phyloP scores from a whole-genome alignment of 1,140 invertebrate genomes.

The Pseudomyrmex flavicornis region DNA sequence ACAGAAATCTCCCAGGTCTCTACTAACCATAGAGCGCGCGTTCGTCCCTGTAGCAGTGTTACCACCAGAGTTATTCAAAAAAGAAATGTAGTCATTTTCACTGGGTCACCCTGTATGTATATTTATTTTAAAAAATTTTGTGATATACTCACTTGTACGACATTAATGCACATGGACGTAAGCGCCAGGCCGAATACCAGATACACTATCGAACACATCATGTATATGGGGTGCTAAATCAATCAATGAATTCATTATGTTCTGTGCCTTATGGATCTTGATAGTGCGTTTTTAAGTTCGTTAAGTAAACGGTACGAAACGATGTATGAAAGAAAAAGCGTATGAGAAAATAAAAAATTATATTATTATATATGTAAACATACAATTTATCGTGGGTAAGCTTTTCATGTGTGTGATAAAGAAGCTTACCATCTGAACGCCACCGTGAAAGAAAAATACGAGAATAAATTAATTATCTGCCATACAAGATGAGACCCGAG shows the following conservation, averaged over 20 bases:
- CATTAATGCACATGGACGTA: conserved; percentile 98
- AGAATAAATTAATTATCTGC: conserved; percentile 62
- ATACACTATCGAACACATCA: conserved; percentile 97
- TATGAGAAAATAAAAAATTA: conserved; percentile 58
- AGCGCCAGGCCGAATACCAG: conserved; percentile 96
- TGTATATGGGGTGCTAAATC: conserved; percentile 92
- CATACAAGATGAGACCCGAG: conserved; percentile 8
- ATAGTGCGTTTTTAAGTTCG: conserved; percentile 17
- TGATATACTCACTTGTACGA: conserved; percentile 92
- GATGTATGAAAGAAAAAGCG: conserved; percentile 40
- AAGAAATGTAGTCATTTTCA: too few species aligned
- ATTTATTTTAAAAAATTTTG: background rate
- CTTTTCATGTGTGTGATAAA: conserved; percentile 34
- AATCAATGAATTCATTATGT: conserved; percentile 70
- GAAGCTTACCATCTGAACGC: conserved; percentile 82
- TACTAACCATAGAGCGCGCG: too few species aligned
- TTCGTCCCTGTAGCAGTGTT: too few species aligned
- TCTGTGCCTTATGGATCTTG: conserved; percentile 26
- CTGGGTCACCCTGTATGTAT: too few species aligned
- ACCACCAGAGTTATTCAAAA: too few species aligned
- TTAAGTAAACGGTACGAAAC: conserved; percentile 46
- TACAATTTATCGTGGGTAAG: conserved; percentile 1
- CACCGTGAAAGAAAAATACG: conserved; percentile 79
- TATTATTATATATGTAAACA: conserved; percentile 52
- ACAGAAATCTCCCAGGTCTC: too few species aligned